phyloP scores from a whole-genome alignment of 1,140 invertebrate genomes.

The Lordiphosa clarofinis region DNA sequence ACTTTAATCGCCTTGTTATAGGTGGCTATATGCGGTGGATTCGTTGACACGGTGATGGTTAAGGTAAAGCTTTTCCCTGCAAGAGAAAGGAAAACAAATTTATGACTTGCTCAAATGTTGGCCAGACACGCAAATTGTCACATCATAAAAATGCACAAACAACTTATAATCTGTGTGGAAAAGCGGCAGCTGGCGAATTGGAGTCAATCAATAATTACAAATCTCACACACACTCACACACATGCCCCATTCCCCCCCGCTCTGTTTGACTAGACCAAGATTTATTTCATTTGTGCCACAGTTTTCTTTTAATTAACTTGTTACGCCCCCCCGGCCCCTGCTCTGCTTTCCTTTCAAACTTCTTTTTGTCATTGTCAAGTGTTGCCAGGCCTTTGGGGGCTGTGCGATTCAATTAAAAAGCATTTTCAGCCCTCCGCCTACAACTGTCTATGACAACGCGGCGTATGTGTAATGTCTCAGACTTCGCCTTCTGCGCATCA shows the following conservation, averaged over 20 bases:
- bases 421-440: conserved; percentile 41
- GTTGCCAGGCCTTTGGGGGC: conserved; percentile 53
- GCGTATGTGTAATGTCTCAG: conserved; percentile 49
- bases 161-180: conserved; percentile 14
- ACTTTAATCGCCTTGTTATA: conserved; percentile 99
- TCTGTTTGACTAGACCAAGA: conserved; percentile 24
- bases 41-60: conserved; percentile 95
- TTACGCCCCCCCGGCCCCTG: conserved; percentile 27
- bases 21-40: conserved; percentile 96
- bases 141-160: conserved; percentile 53
- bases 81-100: conserved; percentile 73
- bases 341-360: background rate
- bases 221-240: background rate
- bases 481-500: conserved; percentile 8
- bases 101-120: conserved; percentile 31
- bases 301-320: conserved; percentile 75
- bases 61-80: conserved; percentile 98
- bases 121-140: conserved; percentile 47
- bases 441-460: conserved; percentile 61
- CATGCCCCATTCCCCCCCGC: background rate
- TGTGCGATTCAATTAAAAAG: conserved; percentile 66
- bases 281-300: conserved; percentile 68
- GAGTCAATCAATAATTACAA: conserved; percentile 23
- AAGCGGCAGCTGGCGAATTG: conserved; percentile 2
- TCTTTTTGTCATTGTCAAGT: conserved; percentile 62